Conservation (phyloP, 2,113 vertebrate species). For the Notechis scutatus region DNA sequence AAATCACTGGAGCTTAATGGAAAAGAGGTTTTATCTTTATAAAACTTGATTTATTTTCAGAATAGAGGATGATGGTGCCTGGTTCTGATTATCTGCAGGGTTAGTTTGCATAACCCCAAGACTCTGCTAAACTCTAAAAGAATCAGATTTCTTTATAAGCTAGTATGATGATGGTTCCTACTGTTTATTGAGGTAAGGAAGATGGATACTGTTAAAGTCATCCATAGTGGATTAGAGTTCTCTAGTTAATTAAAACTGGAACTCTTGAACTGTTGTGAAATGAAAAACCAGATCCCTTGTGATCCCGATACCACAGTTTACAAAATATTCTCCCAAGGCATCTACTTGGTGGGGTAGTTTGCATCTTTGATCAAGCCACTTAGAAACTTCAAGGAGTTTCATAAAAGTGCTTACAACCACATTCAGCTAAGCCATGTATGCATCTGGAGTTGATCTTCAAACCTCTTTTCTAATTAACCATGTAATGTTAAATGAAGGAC, state of each 20-base stretch:
- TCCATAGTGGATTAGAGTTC: neutral
- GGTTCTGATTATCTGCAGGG: neutral
- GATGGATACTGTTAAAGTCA: neutral
- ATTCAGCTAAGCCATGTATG: constrained; percentile 24
- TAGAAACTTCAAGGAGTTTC: constrained; percentile 30
- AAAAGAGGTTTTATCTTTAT: neutral
- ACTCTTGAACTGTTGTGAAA: neutral
- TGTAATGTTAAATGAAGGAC: constrained; percentile 23
- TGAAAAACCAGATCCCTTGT: fast-evolving
- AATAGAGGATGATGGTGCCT: neutral
- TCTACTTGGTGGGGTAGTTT: neutral
- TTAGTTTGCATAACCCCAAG: neutral
- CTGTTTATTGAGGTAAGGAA: neutral
- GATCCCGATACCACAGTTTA: neutral
- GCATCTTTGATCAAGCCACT: neutral
- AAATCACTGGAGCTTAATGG: neutral
- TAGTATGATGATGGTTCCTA: neutral
- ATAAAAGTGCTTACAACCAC: constrained; percentile 34
- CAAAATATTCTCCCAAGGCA: neutral
- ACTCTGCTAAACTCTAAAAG: neutral
- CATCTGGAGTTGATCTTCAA: constrained; percentile 28
- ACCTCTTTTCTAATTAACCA: constrained; percentile 26
- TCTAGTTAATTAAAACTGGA: neutral
- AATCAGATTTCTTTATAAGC: neutral
- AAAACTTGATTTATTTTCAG: neutral